A percentile compares a stretch with the other conserved stretches of the same genome.
Conservation (phyloP, 64 coral and sea anemone species). For the Actinia tenebrosa region DNA sequence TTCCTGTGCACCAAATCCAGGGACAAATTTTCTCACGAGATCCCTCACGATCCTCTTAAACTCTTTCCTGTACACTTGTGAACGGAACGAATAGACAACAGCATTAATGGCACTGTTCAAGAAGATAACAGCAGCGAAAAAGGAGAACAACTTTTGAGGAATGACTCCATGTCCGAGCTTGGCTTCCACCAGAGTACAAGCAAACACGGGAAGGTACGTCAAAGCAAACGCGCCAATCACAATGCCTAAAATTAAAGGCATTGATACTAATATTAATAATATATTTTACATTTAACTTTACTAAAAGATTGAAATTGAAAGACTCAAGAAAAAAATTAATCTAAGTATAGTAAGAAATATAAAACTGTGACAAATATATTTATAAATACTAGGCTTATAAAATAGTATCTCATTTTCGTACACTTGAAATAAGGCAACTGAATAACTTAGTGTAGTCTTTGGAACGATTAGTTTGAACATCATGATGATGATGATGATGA, state of each 20-base stretch:
- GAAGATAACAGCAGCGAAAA: neutral
- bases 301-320: too few species aligned
- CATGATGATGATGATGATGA: too few species aligned
- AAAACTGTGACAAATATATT: too few species aligned
- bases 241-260: slow-evolving; percentile 13
- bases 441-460: too few species aligned
- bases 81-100: slow-evolving; percentile 38
- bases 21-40: neutral
- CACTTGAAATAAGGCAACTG: too few species aligned
- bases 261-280: too few species aligned
- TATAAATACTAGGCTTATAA: too few species aligned
- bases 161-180: slow-evolving; percentile 1
- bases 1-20: neutral
- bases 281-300: too few species aligned
- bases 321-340: too few species aligned
- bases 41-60: slow-evolving; percentile 11
- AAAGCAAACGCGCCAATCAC: slow-evolving; percentile 35
- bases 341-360: too few species aligned
- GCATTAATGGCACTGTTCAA: slow-evolving; percentile 39
- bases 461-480: too few species aligned
- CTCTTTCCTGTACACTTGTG: slow-evolving; percentile 18
- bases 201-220: slow-evolving; percentile 23
- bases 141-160: slow-evolving; percentile 19
- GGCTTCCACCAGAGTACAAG: neutral
- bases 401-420: too few species aligned